Evolutionary conservation across 2,888 invertebrate species (phyloP), one percentile per base, ranked within the genome.

Genomic region (Neuroscelio doddi): DNA sequence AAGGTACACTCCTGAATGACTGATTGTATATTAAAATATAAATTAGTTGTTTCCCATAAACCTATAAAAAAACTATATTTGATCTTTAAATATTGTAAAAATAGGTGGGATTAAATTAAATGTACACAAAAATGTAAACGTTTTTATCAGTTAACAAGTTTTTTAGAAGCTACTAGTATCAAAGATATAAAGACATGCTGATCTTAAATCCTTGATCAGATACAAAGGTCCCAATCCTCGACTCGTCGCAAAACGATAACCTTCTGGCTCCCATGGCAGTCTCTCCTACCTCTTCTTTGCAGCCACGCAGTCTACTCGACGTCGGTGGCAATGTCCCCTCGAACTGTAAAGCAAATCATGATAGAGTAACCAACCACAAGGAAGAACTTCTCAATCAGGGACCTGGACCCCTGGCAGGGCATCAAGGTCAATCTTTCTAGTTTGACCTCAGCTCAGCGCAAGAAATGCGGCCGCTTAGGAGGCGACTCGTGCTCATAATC

Each of bases 241-340:
- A 58, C 68, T 59, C 62, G 63, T n/a, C n/a, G 58, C 56, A 59
- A 65, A 61, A 69, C 70, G 74, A 74, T 74, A 74, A 73, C 72
- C 74, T 70, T 62, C 61, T 71, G 74, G 58, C 70, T 70, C 64
- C 68, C 36, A 58, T 59, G 56, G 53, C 62, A 64, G 68, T 47
- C 47, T 56, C 70, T 69, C 63, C 59, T 78, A 74, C 76, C 77
- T 76, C 67, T 63, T 53, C 64, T 57, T 44, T 32, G 74, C 69
- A 74, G 80, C 72, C 80, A 77, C 75, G 80, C 80, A 65, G 80
- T 80, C 80, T 80, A 74, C 47, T 46, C 52, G 53, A 66, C 56
- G 51, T 53, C 46, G 24, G 46, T 57, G 51, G 29, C 49, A 52
- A 49, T 52, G 59, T 34, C 51, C 61, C 47, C 46, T 29, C 30